phyloP scores from a whole-genome alignment of 2,797 vertebrate genomes.

The Cetoscarus ocellatus region DNA sequence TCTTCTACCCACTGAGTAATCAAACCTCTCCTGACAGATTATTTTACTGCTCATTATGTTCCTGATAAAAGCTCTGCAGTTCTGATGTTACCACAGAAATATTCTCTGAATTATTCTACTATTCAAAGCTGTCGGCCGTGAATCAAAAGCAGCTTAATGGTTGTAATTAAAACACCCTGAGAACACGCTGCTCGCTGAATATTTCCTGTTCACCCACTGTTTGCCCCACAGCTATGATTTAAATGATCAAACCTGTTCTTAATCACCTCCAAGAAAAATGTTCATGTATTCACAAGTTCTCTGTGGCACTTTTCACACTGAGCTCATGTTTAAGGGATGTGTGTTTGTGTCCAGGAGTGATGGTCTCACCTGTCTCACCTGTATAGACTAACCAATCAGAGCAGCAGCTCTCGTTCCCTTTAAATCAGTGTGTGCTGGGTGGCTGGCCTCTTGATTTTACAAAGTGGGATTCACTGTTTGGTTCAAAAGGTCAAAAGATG shows the following conservation, averaged over 20 bases:
- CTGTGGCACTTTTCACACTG: no score
- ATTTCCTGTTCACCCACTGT: conserved; percentile 1
- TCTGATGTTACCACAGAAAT: not conserved
- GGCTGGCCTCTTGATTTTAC: no score
- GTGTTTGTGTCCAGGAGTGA: no score
- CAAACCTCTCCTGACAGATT: conserved; percentile 23
- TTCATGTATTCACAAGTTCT: no score
- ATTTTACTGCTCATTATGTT: conserved; percentile 18
- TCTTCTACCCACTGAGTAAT: conserved; percentile 30
- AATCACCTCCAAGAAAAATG: not conserved
- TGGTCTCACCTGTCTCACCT: no score
- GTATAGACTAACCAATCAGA: no score
- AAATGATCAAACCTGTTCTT: not conserved
- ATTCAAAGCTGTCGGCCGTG: not conserved
- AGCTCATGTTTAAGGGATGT: no score
- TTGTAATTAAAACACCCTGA: conserved; percentile 15
- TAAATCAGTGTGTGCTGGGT: no score
- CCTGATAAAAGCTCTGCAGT: not conserved
- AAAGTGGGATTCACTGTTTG: no score
- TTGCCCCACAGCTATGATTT: not conserved
- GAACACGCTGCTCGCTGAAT: conserved; percentile 5
- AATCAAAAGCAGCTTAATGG: conserved; percentile 8
- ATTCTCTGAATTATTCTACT: not conserved
- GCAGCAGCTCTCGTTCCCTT: no score
- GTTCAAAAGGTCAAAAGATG: no score